Base-by-base conservation (phyloP, 1,140 invertebrate genomes). In the Uloborus diversus region DNA sequence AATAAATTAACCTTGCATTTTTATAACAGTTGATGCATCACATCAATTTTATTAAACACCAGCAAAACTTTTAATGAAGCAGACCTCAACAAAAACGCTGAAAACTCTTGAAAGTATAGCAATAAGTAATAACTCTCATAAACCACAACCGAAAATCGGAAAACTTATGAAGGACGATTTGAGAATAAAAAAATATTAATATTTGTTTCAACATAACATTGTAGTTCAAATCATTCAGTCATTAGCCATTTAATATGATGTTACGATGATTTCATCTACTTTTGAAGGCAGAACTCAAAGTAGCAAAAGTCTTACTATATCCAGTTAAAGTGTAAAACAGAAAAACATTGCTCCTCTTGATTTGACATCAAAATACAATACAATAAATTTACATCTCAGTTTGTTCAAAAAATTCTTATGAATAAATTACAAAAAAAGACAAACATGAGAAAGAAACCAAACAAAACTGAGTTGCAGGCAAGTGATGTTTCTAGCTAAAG, bases 11-110 rank as follows among this genome's bases (percentile, higher is more conserved):
- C 23, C 53, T 27, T 20, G 1, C 53, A 9, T 1, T 56, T 56
- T 27, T 2, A n/a, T 79, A 81, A 27, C 59, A 82, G 68, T 86
- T 79, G 51, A 81, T 80, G n/a, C 65, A 69, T 62, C 9, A 42
- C 9, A 13, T 13, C 17, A 42, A 86, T 59, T 49, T 87, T 85
- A 66, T 64, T 80, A 17, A 82, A 64, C 37, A 13, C 17, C 2
- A 42, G 1, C 9, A 13, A 42, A 42, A 42, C 37, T 0, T 42
- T 42, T 42, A 42, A 9, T 13, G 17, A 42, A 42, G 2, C 9
- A 2, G 9, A 17, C 37, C 37, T 42, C 37, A 13, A 42, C 17
- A 42, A 42, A 42, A 42, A 42, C 17, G 1, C 17, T 9, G 37
- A 42, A 42, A 42, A 42, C 2, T n/a, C n/a, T n/a, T n/a, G n/a